Evolutionary conservation across 2,797 vertebrate genomes (phyloP).

Genomic region (Enteromius anoplus): DNA sequence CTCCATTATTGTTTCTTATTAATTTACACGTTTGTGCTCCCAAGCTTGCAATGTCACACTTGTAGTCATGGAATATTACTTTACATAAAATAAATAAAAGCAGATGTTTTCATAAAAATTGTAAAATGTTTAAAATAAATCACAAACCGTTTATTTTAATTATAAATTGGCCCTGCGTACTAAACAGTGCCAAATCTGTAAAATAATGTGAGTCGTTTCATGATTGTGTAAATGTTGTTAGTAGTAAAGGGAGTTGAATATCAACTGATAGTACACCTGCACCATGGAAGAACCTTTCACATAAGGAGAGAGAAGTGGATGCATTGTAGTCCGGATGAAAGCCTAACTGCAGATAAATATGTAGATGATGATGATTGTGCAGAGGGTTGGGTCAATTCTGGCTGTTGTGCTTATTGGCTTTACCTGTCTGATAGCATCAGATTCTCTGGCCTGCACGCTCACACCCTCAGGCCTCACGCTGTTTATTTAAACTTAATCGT

Average conservation of each 20-base stretch:
- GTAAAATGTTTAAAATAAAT: background rate
- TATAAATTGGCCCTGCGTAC: background rate
- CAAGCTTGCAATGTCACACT: background rate
- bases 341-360: constrained; percentile 30
- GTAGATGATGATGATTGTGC: constrained; percentile 37
- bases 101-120: background rate
- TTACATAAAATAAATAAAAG: background rate
- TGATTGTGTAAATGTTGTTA: background rate
- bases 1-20: background rate
- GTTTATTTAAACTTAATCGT: constrained; percentile 79
- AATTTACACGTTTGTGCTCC: background rate
- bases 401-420: constrained; percentile 54
- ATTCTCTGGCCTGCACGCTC: constrained; percentile 66
- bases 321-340: constrained; percentile 3
- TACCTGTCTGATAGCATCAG: constrained; percentile 79
- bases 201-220: background rate
- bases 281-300: background rate
- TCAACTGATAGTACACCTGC: background rate
- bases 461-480: constrained; percentile 70
- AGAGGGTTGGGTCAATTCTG: constrained; percentile 21
- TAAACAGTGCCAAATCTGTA: background rate
- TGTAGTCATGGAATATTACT: background rate
- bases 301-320: background rate
- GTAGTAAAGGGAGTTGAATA: background rate
- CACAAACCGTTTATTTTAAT: background rate